These are phyloP conservation scores for Pelobates cultripes DNA, from an alignment of 2,797 vertebrate species.

Conservation along the genomic window DNA sequence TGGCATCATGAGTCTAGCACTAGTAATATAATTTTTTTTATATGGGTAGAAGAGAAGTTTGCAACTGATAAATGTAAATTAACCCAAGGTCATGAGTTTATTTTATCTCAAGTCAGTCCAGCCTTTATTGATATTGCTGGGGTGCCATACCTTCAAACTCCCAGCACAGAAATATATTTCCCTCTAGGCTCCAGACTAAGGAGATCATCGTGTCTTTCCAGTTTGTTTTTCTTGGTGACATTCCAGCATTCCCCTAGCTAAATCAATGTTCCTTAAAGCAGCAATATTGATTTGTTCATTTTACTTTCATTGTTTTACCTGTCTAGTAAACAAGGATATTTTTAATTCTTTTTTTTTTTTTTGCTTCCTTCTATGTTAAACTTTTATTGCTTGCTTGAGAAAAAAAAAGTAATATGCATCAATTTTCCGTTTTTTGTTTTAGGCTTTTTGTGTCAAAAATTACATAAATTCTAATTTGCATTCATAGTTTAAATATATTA, in stretches of 20 bases:
- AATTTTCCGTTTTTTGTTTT: too few relatives aligned
- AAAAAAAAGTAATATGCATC: background rate
- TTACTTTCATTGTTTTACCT: conserved; percentile 62
- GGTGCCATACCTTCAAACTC: conserved; percentile 55
- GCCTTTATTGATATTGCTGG: conserved; percentile 55
- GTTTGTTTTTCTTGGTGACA: conserved; percentile 55
- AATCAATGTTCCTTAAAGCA: conserved; percentile 67
- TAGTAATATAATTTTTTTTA: background rate
- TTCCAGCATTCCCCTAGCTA: conserved; percentile 55
- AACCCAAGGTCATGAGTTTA: conserved; percentile 44
- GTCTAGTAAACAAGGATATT: conserved; percentile 50
- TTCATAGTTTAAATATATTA: too few relatives aligned
- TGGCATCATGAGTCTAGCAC: background rate
- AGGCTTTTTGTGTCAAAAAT: too few relatives aligned
- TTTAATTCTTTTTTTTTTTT: conserved; percentile 46
- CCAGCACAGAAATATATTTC: conserved; percentile 54
- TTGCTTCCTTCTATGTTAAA: conserved; percentile 29
- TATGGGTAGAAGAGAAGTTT: conserved; percentile 2
- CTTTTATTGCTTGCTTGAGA: conserved; percentile 7
- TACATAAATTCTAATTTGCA: too few relatives aligned
- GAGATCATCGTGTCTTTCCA: conserved; percentile 46
- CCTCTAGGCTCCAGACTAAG: conserved; percentile 53
- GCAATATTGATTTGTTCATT: conserved; percentile 62
- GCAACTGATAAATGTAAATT: conserved; percentile 58
- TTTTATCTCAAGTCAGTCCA: conserved; percentile 56